A percentile compares a stretch with the other conserved stretches of the same genome.
phyloP scores from a whole-genome alignment of 2,113 vertebrate species.

The Otis tarda region DNA sequence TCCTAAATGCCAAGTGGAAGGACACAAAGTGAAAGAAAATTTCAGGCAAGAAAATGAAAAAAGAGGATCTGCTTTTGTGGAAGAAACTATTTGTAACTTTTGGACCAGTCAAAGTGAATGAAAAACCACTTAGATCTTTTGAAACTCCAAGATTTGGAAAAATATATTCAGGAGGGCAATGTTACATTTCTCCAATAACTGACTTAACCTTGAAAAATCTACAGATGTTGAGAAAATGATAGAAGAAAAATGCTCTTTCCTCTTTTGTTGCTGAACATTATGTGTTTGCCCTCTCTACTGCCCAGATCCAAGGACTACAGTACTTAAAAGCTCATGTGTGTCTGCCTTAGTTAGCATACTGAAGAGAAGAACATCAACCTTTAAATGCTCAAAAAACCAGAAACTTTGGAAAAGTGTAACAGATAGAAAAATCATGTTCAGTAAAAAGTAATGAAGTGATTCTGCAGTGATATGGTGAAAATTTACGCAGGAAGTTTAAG shows the following conservation, averaged over 20 bases:
- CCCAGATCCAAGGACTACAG: too few relatives aligned
- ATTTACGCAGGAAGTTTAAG: background rate
- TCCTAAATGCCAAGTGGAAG: background rate
- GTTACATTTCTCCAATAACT: background rate
- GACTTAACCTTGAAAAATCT: background rate
- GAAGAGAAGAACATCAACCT: background rate
- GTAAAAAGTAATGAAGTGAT: background rate
- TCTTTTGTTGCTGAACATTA: background rate
- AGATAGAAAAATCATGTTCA: background rate
- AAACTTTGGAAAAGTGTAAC: background rate
- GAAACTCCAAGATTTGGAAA: background rate
- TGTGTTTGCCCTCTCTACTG: background rate
- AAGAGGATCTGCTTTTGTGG: background rate
- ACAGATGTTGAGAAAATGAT: background rate
- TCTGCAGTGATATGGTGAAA: background rate
- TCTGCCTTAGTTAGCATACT: background rate
- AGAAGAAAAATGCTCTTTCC: background rate
- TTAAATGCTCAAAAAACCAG: background rate
- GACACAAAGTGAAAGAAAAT: background rate
- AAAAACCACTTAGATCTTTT: background rate
- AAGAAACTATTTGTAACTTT: background rate
- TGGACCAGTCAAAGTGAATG: background rate
- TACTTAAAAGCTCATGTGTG: background rate
- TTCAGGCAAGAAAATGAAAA: background rate
- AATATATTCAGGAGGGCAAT: background rate